Evolutionary conservation across 2,888 invertebrate genomes (phyloP), one percentile per base, ranked within the genome.

Genomic region (Lamellibrachia columna): DNA sequence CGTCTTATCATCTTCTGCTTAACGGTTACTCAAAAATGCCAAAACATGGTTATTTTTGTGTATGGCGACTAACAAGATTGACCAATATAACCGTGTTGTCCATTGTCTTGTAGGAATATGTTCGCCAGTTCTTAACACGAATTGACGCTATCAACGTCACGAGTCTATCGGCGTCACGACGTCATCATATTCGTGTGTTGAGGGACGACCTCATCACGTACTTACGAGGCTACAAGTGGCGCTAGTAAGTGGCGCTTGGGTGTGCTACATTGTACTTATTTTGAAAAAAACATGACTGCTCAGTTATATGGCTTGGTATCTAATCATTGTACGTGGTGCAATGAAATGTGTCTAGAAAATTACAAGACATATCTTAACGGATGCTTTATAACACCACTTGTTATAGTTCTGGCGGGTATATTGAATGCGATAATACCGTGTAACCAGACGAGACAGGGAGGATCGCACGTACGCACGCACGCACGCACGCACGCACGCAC

Each of bases 181-280:
- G n/a, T 15, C 91, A 60, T 53, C 93, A 92, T 91, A 90, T 93
- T 53, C 90, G 60, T 8, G 90, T 93, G 58, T 91, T 93, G n/a
- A 90, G 92, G 40, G 90, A 93, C 52, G 93, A 93, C 53, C 92
- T 93, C 6, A 9, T 91, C 58, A 93, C 93, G 11, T 93, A 93
- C 91, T 92, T 93, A 40, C 53, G 92, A 40, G 93, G 93, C 40
- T 93, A 93, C 92, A 8, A 91, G 53, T 93, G 93, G 93, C 93
- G 75, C 40, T 75, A 53, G 93, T 93, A 92, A 93, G 93, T 93
- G 90, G 53, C 58, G 8, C 58, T 58, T 58, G 58, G 8, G 15
- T 7, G 58, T 58, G 58, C 40, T 40, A 40, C 40, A 40, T 40
- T 40, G 40, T 40, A 40, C 40, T 40, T 40, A 40, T 40, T 40